Evolutionary conservation across 2,113 vertebrate species (phyloP), one percentile per base, ranked within the genome.

Genomic region (Sakesphorus luctuosus): DNA sequence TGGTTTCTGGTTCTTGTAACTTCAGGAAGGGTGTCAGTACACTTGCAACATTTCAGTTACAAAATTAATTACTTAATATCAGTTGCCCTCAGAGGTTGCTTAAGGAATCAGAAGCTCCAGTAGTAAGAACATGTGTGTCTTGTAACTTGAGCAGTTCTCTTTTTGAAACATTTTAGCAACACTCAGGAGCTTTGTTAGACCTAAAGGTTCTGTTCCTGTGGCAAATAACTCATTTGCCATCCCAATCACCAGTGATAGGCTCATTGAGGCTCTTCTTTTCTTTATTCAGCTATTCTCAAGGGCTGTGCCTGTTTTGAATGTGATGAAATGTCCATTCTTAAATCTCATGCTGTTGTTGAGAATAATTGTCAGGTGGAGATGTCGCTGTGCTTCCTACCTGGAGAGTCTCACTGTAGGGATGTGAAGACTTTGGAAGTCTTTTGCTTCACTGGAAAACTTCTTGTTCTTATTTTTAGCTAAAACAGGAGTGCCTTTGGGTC

Each of bases 1-100:
- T 84, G 44, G 26, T 68, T 59, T 75, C 49, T 93, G 23, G 17
- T 17, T 93, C 65, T 92, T 72, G 61, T 78, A 96, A 92, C 44
- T 84, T 72, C 76, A 87, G 88, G 76, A 88, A 84, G 85, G 11
- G 25, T 72, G 73, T 94, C 69, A 78, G 61, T 84, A 75, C 46
- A 56, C 61, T 96, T 97, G 83, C 94, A 93, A 95, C 90, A 96
- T 72, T 88, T 84, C 52, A 75, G 73, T 96, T 97, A 90, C 96
- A 94, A 96, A 94, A 95, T 66, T 11, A 84, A 53, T 96, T 97
- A 88, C 96, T 87, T 96, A 81, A 96, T 62, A 56, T 90, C 76
- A 79, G 13, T 88, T 95, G 65, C 76, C 40, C 16, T 93, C 61
- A 35, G 46, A 78, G 33, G 7, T 94, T 97, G 83, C 89, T 14